Evolutionary conservation across 2,888 invertebrate species (phyloP), one percentile per base, ranked within the genome.

Genomic region (Pristionchus arcanus): DNA sequence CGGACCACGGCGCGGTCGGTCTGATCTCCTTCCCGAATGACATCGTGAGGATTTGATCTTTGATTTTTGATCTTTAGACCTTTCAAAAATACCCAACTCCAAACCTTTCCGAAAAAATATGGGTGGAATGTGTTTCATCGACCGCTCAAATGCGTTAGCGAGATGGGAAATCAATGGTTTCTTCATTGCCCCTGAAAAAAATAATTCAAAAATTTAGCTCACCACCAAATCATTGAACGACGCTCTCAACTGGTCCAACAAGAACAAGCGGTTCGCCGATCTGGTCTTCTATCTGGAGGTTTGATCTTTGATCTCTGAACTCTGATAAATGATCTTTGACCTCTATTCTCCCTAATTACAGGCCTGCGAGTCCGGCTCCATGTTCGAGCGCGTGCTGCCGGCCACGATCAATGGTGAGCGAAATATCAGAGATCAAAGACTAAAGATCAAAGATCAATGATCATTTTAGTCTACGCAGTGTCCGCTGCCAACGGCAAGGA

Each of bases 361-460:
- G 87, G 96, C 97, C 4, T 97, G 97, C 95, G 96, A 96, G 92
- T 96, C 96, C 63, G 97, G 97, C 31, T 96, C 96, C 13, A 96
- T 97, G 96, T 97, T 97, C 95, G 95, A 96, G 68, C 94, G 95
- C 53, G 93, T 96, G 21, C 95, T 96, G 53, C 95, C 96, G 0
- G 94, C 95, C 31, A 95, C 96, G 93, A 95, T 96, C 91, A 96
- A 96, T 92, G 96, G 96, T 96, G 94, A 25, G 90, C 19, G 88
- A 53, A 42, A 16, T 9, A 83, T 28, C n/a, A 83, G 21, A 83
- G 15, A 83, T 83, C 34, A 42, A 53, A 31, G 49, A 55, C 11
- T 55, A 87, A 34, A 90, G 53, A 84, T 90, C 53, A 66, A 71
- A 89, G 49, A 37, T 66, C 15, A 25, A 28, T n/a, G n/a, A 49